These are phyloP conservation scores for Drosophila gunungcola DNA, from an alignment of 1,140 invertebrate species.

Conservation along the genomic window DNA sequence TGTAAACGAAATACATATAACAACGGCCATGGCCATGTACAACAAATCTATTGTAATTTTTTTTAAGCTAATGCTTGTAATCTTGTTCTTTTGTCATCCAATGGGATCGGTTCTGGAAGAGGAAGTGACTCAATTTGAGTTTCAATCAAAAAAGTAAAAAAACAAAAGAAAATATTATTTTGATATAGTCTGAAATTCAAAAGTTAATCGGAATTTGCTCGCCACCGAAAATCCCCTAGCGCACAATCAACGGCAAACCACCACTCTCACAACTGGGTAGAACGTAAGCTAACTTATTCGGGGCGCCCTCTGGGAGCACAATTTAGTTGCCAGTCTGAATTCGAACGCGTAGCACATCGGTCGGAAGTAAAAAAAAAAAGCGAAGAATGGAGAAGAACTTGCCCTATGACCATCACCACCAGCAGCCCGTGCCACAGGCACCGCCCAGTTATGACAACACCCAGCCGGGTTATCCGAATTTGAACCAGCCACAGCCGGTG, in stretches of 20 bases:
- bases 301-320: neutral
- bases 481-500: neutral
- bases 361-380: neutral
- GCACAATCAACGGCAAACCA: neutral
- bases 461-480: neutral
- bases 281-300: neutral
- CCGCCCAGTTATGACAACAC: conserved; percentile 21
- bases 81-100: too few species aligned
- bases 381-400: conserved; percentile 25
- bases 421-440: neutral
- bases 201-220: too few species aligned
- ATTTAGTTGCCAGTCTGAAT: conserved; percentile 8
- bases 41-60: too few species aligned
- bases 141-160: too few species aligned
- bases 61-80: too few species aligned
- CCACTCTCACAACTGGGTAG: neutral
- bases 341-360: conserved; percentile 14
- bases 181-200: too few species aligned
- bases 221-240: neutral
- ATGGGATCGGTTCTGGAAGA: too few species aligned
- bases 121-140: too few species aligned
- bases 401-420: neutral
- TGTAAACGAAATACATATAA: too few species aligned
- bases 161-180: too few species aligned
- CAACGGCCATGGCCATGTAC: too few species aligned